These are phyloP conservation scores for Epirrhoe tristata DNA, from an alignment of 2,888 invertebrate species.

Conservation along the genomic window DNA sequence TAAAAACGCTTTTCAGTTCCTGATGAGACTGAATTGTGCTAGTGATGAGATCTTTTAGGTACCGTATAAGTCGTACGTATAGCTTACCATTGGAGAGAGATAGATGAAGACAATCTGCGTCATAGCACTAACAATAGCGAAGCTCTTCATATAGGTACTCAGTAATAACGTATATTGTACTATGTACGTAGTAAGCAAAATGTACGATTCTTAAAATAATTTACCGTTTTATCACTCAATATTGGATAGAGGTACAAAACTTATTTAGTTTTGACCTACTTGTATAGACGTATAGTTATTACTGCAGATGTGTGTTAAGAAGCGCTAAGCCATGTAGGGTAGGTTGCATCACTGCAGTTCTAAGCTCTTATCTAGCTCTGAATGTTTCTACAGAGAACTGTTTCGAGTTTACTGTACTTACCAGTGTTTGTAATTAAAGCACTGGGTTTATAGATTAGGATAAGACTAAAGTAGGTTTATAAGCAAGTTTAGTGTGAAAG, in stretches of 20 bases:
- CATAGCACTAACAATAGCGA: too few species aligned
- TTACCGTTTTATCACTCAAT: too few species aligned
- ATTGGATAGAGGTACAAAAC: too few species aligned
- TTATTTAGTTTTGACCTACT: neutral
- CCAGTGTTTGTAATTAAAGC: constrained; percentile 17
- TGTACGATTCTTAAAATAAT: too few species aligned
- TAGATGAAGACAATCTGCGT: too few species aligned
- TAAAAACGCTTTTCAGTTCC: constrained; percentile 59
- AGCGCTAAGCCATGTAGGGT: constrained; percentile 12
- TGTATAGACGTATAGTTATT: neutral
- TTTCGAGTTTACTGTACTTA: constrained; percentile 25
- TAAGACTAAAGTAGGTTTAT: neutral
- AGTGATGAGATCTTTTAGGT: constrained; percentile 43
- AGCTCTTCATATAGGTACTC: too few species aligned
- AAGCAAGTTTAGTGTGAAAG: neutral
- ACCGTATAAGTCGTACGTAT: too few species aligned
- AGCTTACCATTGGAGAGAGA: too few species aligned
- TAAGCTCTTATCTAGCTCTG: constrained; percentile 36
- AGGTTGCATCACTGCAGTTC: constrained; percentile 28
- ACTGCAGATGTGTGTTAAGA: neutral
- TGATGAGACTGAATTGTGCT: constrained; percentile 68
- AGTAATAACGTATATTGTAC: too few species aligned
- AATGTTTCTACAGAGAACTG: constrained; percentile 38
- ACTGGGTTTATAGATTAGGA: neutral
- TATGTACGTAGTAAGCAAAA: too few species aligned